These are phyloP conservation scores for Falco columbarius DNA, from an alignment of 2,797 vertebrate species.

Conservation along the genomic window DNA sequence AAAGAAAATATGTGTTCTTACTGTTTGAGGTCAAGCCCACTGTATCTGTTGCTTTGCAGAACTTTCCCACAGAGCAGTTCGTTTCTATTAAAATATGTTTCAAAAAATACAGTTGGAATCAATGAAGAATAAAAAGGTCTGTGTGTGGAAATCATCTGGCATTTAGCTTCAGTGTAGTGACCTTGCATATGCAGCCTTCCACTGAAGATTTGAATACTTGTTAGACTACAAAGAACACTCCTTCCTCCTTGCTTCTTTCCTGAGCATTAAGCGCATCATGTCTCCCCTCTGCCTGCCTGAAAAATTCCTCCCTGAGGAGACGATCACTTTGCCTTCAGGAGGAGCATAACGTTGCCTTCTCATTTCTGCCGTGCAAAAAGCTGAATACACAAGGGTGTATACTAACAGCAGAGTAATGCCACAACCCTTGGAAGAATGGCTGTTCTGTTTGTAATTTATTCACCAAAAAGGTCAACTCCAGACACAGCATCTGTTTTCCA, in stretches of 20 bases:
- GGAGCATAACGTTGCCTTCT: background rate
- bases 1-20: background rate
- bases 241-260: background rate
- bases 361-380: background rate
- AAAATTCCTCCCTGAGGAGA: background rate
- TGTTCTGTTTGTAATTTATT: background rate
- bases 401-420: background rate
- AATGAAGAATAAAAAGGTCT: background rate
- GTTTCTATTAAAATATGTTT: background rate
- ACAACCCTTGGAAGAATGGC: background rate
- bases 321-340: background rate
- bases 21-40: background rate
- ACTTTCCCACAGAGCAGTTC: background rate
- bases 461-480: conserved; percentile 35
- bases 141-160: background rate
- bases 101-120: background rate
- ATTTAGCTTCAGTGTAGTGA: background rate
- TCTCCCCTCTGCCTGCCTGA: background rate
- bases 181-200: background rate
- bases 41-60: background rate
- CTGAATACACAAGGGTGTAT: background rate
- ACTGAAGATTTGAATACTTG: background rate
- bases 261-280: background rate
- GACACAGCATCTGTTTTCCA: background rate
- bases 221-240: background rate